Percentiles rank a stretch among this genome's conserved stretches.
phyloP scores from a whole-genome alignment of 2,797 vertebrate species.

The Falco cherrug region DNA sequence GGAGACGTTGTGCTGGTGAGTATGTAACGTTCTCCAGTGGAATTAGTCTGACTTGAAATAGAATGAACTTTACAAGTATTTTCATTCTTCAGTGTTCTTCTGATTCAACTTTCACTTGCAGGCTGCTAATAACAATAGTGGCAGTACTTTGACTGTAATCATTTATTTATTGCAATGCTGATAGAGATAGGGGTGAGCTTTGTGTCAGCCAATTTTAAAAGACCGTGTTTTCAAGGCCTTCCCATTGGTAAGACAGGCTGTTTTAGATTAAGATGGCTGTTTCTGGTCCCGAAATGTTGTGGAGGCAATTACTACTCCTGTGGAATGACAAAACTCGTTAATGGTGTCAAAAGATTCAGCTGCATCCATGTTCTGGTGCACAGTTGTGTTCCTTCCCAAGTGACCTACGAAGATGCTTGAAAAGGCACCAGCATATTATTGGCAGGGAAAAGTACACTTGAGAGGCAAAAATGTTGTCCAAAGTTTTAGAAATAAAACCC shows the following conservation, averaged over 20 bases:
- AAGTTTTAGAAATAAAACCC: neutral
- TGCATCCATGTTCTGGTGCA: neutral
- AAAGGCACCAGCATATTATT: neutral
- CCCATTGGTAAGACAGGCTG: neutral
- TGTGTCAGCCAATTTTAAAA: constrained; percentile 48
- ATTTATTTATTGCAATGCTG: constrained; percentile 65
- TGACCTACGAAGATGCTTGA: neutral
- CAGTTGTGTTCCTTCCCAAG: neutral
- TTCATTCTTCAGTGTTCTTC: neutral
- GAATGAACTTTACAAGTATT: constrained; percentile 1
- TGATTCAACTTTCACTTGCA: neutral
- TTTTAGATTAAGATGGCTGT: constrained; percentile 16
- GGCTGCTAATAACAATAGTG: constrained; percentile 37
- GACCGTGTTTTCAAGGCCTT: neutral
- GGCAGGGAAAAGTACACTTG: neutral
- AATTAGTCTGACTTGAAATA: constrained; percentile 10
- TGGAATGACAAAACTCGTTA: constrained; percentile 7
- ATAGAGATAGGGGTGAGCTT: constrained; percentile 39
- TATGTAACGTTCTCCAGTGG: neutral
- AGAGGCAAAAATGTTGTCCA: neutral
- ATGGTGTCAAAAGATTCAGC: neutral
- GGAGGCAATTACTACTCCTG: constrained; percentile 5
- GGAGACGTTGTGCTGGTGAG: neutral
- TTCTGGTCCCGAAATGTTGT: neutral
- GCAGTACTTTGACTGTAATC: constrained; percentile 31